Evolutionary conservation across 2,113 vertebrate species (phyloP), one percentile per base, ranked within the genome.

Genomic region (Myotis davidii): DNA sequence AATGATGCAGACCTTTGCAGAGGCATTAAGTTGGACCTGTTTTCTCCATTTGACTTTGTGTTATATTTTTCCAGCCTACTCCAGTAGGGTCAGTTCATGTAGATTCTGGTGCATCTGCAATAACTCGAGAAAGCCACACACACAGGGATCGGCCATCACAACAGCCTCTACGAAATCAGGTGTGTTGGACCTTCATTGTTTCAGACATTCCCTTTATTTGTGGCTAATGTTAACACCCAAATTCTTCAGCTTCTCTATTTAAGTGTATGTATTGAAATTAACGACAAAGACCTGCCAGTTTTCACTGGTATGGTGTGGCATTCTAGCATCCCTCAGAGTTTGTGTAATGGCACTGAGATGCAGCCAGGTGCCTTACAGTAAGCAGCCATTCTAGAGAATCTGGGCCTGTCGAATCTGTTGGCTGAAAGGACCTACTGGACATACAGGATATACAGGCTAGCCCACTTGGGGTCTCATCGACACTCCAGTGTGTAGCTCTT

Each of bases 71-170:
- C 65, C 93, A 99, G 99, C 99, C 99, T 97, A 99, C 99, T 93
- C 99, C 99, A 0, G 99, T 99, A 97, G 99, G 99, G 81, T 99
- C 99, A 52, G 99, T 99, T 96, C 99, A 99, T 1, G 99, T 99
- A 76, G 99, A 99, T 97, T 99, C 99, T 9, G 99, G 99, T 96
- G 99, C 99, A 0, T 99, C 99, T 9, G 99, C 99, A 52, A 98
- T 99, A 97, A 99, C 99, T 1, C 99, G 99, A 98, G 99, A 99
- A 92, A 99, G 99, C 98, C 99, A 99, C 87, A 37, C 98, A 52
- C 99, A 99, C 95, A 98, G 99, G 97, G 99, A 99, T 59, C 98
- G 99, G 23, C 99, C 99, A 13, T 99, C 99, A 0, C 99, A 99
- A 95, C 99, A 99, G 94, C 99, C 99, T 32, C 98, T 99, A 39